A percentile compares a stretch with the other conserved stretches of the same genome.
Conservation (phyloP, 2,113 vertebrate species). For the Blennius ocellaris region DNA sequence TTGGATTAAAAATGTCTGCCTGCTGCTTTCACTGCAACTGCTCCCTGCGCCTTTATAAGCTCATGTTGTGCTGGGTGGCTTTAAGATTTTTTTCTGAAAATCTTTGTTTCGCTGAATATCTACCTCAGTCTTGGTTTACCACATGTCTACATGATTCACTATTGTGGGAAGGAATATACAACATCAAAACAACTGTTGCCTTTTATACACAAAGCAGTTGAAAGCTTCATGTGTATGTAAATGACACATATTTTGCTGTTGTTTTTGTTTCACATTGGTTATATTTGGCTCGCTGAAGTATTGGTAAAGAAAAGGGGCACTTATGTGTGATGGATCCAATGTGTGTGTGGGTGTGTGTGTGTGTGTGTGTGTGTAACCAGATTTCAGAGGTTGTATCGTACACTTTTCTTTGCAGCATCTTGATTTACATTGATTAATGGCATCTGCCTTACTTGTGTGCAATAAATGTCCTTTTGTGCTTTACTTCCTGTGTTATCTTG, state of each 20-base stretch:
- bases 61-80: conserved; percentile 39
- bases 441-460: conserved; percentile 71
- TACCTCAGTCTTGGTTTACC: conserved; percentile 78
- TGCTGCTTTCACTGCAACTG: conserved; percentile 57
- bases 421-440: conserved; percentile 50
- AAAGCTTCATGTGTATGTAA: conserved; percentile 30
- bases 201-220: conserved; percentile 39
- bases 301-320: background rate
- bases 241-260: background rate
- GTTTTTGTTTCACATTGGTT: background rate
- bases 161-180: conserved; percentile 9
- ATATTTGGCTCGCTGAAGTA: background rate
- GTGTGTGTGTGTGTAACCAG: conserved; percentile 46
- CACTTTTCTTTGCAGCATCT: conserved; percentile 59
- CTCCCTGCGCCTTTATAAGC: conserved; percentile 29
- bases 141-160: conserved; percentile 49
- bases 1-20: conserved; percentile 59
- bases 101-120: conserved; percentile 58
- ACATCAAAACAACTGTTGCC: conserved; percentile 51
- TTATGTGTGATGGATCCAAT: background rate
- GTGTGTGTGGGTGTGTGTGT: conserved; percentile 42
- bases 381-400: conserved; percentile 58
- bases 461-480: conserved; percentile 72
- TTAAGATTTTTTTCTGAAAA: conserved; percentile 38
- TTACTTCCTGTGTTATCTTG: conserved; percentile 29